Conservation (phyloP, 2,797 vertebrate genomes). For the Pampus argenteus region DNA sequence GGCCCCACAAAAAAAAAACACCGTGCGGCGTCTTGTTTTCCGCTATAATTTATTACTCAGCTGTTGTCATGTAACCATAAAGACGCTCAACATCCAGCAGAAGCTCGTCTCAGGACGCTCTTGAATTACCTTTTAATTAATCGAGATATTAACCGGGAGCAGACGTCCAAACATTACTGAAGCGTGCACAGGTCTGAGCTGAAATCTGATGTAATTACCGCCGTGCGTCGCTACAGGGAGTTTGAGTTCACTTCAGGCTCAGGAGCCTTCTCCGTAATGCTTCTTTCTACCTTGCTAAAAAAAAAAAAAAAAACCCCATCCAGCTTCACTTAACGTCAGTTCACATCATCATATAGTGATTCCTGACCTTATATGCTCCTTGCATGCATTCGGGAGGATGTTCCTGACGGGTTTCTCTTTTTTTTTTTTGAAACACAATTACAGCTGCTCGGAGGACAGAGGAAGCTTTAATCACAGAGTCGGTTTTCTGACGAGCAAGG, state of each 20-base stretch:
- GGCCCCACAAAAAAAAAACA: conserved; percentile 16
- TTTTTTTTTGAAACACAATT: conserved; percentile 24
- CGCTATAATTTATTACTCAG: conserved; percentile 34
- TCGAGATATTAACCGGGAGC: conserved; percentile 12
- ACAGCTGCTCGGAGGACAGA: background rate
- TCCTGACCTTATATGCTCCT: conserved; percentile 17
- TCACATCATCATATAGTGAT: conserved; percentile 46
- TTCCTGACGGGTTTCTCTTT: background rate
- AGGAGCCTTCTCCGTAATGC: conserved; percentile 11
- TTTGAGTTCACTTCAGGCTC: conserved; percentile 53
- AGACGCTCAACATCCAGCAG: conserved; percentile 5
- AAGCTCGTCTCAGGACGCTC: conserved; percentile 18
- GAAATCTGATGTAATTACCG: conserved; percentile 34
- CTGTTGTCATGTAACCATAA: conserved; percentile 24
- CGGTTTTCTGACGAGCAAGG: conserved; percentile 4
- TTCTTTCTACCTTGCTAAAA: conserved; percentile 30
- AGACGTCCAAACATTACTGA: conserved; percentile 14
- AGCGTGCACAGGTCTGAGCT: conserved; percentile 8
- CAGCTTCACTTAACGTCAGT: conserved; percentile 57
- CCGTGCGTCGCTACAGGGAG: conserved; percentile 21
- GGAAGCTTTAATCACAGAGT: conserved; percentile 27
- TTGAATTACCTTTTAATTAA: conserved; percentile 13
- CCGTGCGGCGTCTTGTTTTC: conserved; percentile 23
- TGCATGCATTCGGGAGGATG: conserved; percentile 18
- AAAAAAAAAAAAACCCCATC: too few species aligned